A percentile compares a stretch with the other conserved stretches of the same genome.
These are phyloP conservation scores for Thumatha senex DNA, from an alignment of 2,888 invertebrate species.

Conservation along the genomic window DNA sequence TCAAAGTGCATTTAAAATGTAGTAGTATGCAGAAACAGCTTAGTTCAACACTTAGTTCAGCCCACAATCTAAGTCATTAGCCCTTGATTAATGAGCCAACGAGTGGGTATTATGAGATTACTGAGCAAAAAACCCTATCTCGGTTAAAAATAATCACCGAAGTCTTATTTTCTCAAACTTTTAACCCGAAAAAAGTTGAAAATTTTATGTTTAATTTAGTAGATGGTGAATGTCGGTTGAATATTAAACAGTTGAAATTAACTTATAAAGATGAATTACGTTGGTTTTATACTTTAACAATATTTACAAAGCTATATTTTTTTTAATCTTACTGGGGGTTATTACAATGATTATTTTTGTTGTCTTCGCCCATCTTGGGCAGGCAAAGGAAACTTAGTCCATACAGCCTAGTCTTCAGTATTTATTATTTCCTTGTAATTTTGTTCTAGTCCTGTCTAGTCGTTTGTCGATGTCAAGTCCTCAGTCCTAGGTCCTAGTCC, in stretches of 20 bases:
- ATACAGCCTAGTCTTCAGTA: no score
- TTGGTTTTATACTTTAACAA: slow-evolving; percentile 31
- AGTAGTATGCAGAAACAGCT: slow-evolving; percentile 33
- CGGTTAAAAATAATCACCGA: slow-evolving; percentile 37
- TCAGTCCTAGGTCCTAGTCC: no score
- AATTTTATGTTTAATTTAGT: slow-evolving; percentile 43
- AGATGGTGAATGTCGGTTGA: slow-evolving; percentile 43
- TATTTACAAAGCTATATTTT: slow-evolving; percentile 23
- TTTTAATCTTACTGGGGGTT: slow-evolving; percentile 13
- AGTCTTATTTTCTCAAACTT: slow-evolving; percentile 40
- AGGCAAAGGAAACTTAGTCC: no score
- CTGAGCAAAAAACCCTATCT: slow-evolving; percentile 52
- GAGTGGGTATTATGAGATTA: slow-evolving; percentile 58
- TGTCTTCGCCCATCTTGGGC: no score
- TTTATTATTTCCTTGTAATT: no score
- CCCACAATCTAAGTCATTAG: slow-evolving; percentile 59
- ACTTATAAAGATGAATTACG: slow-evolving; percentile 35
- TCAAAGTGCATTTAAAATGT: slow-evolving; percentile 31
- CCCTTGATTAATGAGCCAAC: slow-evolving; percentile 66
- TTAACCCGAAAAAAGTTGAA: slow-evolving; percentile 36
- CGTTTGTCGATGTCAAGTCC: no score
- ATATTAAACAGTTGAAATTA: slow-evolving; percentile 51
- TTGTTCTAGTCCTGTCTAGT: no score
- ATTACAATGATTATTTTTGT: no score
- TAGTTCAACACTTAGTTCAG: slow-evolving; percentile 38